Evolutionary conservation across 2,888 invertebrate species (phyloP), one percentile per base, ranked within the genome.

Genomic region (Fissipunctia ypsillon): DNA sequence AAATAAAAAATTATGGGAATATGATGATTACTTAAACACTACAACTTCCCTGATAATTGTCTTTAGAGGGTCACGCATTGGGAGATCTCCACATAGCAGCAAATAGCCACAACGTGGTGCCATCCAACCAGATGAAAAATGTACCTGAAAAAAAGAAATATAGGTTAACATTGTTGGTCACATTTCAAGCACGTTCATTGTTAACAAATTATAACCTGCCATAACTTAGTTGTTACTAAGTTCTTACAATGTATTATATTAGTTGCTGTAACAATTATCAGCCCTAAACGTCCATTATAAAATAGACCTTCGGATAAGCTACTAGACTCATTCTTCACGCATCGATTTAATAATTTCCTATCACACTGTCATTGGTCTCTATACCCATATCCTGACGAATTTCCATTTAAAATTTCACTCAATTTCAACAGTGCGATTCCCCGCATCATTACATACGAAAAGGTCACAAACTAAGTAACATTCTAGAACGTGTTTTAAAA

Each of bases 401-500:
- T 12, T 73, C n/a, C 43, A 43, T 60, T 54, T 52, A 76, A 76
- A 82, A 79, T 79, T 79, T 85, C 78, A 79, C 81, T 87, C 73
- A 83, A 81, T 85, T 85, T 76, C 87, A 81, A 78, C 76, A 87
- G 65, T 41, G 22, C 50, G 60, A 77, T 68, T 73, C 69, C 73
- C 50, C 63, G 63, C 79, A 81, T 84, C 84, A 83, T 73, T 72
- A 73, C 73, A 63, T 75, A 63, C 72, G 28, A 10, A 86, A 87
- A 86, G 85, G 87, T 86, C 81, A 80, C 74, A 79, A 83, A 80
- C 65, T 85, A 69, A 83, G 81, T 86, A 81, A 85, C 83, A 81
- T 81, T 76, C 75, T 80, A 86, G 78, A 84, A 85, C 87, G 73
- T 84, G 87, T 85, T 86, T 80, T 85, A 84, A 86, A 85, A 87